Evolutionary conservation across 2,797 vertebrate species (phyloP).

Genomic region (Coccyzus lansbergi): DNA sequence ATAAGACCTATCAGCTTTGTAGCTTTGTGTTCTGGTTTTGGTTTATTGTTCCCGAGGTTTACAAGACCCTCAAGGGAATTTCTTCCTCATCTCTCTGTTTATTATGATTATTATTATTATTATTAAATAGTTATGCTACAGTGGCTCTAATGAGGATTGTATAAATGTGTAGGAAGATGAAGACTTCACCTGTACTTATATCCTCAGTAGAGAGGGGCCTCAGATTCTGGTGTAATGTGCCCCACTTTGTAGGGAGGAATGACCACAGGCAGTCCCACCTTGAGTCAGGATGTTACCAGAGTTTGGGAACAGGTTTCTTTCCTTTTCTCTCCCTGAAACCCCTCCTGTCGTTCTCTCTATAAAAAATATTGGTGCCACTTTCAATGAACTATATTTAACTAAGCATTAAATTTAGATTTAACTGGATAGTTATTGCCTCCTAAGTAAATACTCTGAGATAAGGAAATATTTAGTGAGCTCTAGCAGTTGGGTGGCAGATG

Average conservation of each 20-base stretch:
- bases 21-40: not conserved
- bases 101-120: too few species aligned
- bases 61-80: conserved; percentile 5
- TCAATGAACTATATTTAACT: conserved; percentile 78
- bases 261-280: not conserved
- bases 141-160: not conserved
- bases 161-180: not conserved
- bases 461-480: conserved; percentile 77
- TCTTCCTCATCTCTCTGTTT: not conserved
- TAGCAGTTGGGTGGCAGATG: conserved; percentile 74
- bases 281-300: not conserved
- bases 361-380: conserved; percentile 76
- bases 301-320: not conserved
- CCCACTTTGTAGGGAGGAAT: not conserved
- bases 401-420: conserved; percentile 80
- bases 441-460: conserved; percentile 79
- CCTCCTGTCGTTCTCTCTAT: conserved; percentile 49
- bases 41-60: not conserved
- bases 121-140: not conserved
- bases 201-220: not conserved
- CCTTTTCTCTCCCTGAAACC: conserved; percentile 11
- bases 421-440: conserved; percentile 72
- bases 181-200: not conserved
- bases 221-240: accelerated
- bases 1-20: not conserved